Conservation (phyloP, 2,888 invertebrate genomes). For the Drosophila barbarae region DNA sequence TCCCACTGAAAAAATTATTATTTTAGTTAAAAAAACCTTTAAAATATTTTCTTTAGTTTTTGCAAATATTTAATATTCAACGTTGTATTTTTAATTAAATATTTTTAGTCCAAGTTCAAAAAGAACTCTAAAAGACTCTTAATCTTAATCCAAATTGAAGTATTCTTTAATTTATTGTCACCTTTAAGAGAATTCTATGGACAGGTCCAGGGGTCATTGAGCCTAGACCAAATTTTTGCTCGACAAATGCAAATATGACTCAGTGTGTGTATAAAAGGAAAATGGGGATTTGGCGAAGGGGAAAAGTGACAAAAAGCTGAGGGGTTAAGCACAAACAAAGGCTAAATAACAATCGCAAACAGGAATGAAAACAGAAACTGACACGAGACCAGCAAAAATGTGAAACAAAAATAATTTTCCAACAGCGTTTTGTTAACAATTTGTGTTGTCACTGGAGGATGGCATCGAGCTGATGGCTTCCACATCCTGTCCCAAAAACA, state of each 20-base stretch:
- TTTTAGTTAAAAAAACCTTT: too few species aligned
- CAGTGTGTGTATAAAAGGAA: not conserved
- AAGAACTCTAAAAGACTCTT: not conserved
- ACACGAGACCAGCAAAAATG: conserved; percentile 14
- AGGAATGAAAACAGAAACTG: conserved; percentile 25
- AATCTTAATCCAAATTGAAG: not conserved
- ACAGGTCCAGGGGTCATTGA: conserved; percentile 6
- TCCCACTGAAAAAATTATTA: too few species aligned
- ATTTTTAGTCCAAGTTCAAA: not conserved
- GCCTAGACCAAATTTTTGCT: not conserved
- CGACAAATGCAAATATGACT: conserved; percentile 14
- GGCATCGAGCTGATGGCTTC: conserved; percentile 7
- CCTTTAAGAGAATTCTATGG: not conserved
- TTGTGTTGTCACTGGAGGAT: conserved; percentile 42
- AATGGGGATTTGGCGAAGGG: not conserved
- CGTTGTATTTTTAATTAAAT: not conserved
- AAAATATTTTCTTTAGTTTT: too few species aligned
- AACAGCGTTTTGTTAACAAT: conserved; percentile 46
- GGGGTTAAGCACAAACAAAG: conserved; percentile 26
- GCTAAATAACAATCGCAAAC: conserved; percentile 33
- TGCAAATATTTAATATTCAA: too few species aligned
- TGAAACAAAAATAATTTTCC: conserved; percentile 36
- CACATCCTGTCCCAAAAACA: conserved; percentile 12
- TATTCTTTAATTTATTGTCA: not conserved
- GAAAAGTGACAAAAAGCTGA: not conserved